These are phyloP conservation scores for Polietes domitor DNA, from an alignment of 2,888 invertebrate species.

Conservation along the genomic window DNA sequence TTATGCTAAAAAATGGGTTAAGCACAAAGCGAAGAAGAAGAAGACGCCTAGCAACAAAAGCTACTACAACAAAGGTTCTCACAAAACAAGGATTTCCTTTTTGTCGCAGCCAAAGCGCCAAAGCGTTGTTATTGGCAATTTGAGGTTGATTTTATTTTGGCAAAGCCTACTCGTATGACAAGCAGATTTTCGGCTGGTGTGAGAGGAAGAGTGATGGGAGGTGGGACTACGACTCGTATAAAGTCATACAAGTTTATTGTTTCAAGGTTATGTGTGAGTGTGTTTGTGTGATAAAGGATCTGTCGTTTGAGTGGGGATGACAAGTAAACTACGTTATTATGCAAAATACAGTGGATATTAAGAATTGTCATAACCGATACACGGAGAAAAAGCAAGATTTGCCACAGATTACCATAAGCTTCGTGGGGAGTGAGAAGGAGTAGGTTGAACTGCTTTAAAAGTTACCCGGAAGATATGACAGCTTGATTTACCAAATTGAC, in stretches of 20 bases:
- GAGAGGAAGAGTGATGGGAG: too few species aligned
- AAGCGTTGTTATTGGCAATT: slow-evolving; percentile 24
- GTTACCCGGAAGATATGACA: too few species aligned
- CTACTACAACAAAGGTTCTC: neutral
- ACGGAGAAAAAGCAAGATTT: too few species aligned
- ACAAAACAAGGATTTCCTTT: slow-evolving; percentile 27
- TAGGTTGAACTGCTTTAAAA: too few species aligned
- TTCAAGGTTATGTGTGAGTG: too few species aligned
- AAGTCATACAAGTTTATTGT: slow-evolving; percentile 25
- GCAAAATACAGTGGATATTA: neutral
- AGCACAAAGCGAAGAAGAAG: neutral
- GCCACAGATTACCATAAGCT: too few species aligned
- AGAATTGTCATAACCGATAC: neutral
- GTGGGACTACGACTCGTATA: neutral
- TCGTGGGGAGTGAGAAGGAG: too few species aligned
- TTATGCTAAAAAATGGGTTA: slow-evolving; percentile 23
- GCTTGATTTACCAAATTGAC: too few species aligned
- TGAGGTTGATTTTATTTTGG: slow-evolving; percentile 33
- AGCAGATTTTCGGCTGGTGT: neutral
- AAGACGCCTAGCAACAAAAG: neutral
- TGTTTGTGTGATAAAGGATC: slow-evolving; percentile 2
- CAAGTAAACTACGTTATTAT: slow-evolving; percentile 1
- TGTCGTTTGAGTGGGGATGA: neutral
- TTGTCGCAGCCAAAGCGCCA: neutral
- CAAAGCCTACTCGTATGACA: neutral